Percentiles rank a stretch among this genome's conserved stretches.
These are phyloP conservation scores for Papilio polyxenes DNA, from an alignment of 1,140 invertebrate genomes.

Conservation along the genomic window DNA sequence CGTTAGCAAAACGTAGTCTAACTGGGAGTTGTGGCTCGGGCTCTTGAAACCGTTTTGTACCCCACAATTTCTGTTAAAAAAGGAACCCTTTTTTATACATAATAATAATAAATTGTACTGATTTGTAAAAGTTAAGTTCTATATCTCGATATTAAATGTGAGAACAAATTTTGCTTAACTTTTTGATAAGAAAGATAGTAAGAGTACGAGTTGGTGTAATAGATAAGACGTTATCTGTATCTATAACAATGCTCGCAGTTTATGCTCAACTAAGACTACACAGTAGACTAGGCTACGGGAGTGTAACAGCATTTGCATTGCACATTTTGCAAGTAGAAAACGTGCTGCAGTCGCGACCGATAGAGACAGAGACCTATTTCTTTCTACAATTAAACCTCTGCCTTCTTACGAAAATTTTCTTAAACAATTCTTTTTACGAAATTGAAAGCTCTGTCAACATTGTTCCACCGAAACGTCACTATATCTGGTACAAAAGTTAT, in stretches of 20 bases:
- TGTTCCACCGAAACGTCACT: constrained; percentile 31
- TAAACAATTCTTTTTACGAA: constrained; percentile 34
- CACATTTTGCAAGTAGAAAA: neutral
- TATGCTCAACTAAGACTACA: neutral
- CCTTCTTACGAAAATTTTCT: constrained; percentile 23
- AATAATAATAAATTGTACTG: neutral
- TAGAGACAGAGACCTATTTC: neutral
- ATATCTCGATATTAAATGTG: neutral
- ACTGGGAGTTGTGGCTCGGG: too few species aligned
- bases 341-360: neutral
- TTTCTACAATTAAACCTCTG: constrained; percentile 27
- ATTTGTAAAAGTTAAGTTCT: neutral
- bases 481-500: constrained; percentile 32
- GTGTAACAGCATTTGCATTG: neutral
- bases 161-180: neutral
- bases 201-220: neutral
- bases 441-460: constrained; percentile 19
- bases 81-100: too few species aligned
- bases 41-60: too few species aligned
- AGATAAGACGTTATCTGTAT: neutral
- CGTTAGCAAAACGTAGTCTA: too few species aligned
- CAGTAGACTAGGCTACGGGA: neutral
- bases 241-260: neutral
- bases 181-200: constrained; percentile 11
- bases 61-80: too few species aligned